Evolutionary conservation across 2,797 vertebrate genomes (phyloP).

Genomic region (Galago senegalensis): DNA sequence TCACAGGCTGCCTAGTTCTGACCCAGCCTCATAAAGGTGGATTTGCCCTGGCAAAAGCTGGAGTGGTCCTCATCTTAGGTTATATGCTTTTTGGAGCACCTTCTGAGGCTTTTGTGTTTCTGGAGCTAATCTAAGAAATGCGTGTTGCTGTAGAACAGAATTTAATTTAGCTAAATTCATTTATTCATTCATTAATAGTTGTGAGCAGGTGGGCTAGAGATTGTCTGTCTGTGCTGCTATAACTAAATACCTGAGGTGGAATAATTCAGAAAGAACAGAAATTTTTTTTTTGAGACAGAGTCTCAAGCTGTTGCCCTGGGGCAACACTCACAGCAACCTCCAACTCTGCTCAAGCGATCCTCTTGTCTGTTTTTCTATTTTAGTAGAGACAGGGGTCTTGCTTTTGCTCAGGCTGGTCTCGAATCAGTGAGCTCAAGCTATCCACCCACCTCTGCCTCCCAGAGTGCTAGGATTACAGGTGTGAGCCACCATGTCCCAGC

Average conservation of each 20-base stretch:
- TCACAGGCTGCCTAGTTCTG: not conserved
- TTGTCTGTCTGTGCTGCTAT: not conserved
- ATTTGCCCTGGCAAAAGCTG: not conserved
- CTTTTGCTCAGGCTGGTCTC: too few relatives aligned
- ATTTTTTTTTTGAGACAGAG: too few relatives aligned
- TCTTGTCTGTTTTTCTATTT: too few relatives aligned
- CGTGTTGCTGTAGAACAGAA: not conserved
- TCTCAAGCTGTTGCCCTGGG: too few relatives aligned
- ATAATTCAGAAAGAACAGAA: not conserved
- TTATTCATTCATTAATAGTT: not conserved
- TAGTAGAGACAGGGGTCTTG: too few relatives aligned
- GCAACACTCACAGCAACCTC: too few relatives aligned
- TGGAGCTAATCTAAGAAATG: conserved; percentile 12
- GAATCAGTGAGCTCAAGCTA: too few relatives aligned
- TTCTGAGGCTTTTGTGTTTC: not conserved
- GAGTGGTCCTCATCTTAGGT: not conserved
- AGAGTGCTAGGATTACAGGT: too few relatives aligned
- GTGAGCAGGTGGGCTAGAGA: not conserved
- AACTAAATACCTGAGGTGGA: not conserved
- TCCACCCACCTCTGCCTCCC: too few relatives aligned
- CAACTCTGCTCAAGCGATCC: too few relatives aligned
- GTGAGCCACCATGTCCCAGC: too few relatives aligned
- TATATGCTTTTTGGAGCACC: not conserved
- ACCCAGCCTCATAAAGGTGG: not conserved
- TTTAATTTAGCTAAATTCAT: not conserved